These are phyloP conservation scores for Allobates femoralis DNA, from an alignment of 2,797 vertebrate species.

Conservation along the genomic window DNA sequence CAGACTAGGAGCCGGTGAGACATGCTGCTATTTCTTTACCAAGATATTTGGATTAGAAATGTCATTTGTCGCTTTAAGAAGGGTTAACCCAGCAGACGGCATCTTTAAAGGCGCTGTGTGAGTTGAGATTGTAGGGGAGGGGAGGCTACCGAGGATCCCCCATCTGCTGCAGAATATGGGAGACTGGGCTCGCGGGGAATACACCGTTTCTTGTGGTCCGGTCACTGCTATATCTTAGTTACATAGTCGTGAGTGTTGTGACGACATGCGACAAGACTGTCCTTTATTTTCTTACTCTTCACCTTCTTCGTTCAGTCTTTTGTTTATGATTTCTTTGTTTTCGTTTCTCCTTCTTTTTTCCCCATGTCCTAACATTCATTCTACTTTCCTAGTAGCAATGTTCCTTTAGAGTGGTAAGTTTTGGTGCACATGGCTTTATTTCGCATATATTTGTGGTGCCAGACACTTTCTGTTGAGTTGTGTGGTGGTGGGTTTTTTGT, in stretches of 20 bases:
- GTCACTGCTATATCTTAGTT: constrained; percentile 6
- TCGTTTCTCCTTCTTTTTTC: not conserved
- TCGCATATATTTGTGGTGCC: not conserved
- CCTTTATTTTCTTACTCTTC: not conserved
- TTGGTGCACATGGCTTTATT: not conserved
- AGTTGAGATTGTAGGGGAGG: constrained; percentile 43
- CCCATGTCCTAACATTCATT: not conserved
- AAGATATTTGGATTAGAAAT: not conserved
- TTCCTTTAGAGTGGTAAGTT: not conserved
- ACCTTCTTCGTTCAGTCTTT: not conserved
- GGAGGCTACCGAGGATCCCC: constrained; percentile 43
- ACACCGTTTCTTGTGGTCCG: constrained; percentile 21
- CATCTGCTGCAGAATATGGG: constrained; percentile 36
- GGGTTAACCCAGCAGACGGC: constrained; percentile 43
- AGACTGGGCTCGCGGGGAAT: constrained; percentile 36
- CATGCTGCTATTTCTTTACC: not conserved
- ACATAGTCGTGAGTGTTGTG: constrained; percentile 5
- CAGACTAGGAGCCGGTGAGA: constrained; percentile 54
- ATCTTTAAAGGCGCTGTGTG: constrained; percentile 51
- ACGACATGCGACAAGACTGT: not conserved
- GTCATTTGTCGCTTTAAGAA: not conserved
- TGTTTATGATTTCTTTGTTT: constrained; percentile 37
- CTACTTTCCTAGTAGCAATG: not conserved
- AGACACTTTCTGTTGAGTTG: not conserved
- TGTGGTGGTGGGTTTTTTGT: not conserved